Percentiles rank a stretch among this genome's conserved stretches.
phyloP scores from a whole-genome alignment of 2,113 vertebrate genomes.

The Edolisoma coerulescens region DNA sequence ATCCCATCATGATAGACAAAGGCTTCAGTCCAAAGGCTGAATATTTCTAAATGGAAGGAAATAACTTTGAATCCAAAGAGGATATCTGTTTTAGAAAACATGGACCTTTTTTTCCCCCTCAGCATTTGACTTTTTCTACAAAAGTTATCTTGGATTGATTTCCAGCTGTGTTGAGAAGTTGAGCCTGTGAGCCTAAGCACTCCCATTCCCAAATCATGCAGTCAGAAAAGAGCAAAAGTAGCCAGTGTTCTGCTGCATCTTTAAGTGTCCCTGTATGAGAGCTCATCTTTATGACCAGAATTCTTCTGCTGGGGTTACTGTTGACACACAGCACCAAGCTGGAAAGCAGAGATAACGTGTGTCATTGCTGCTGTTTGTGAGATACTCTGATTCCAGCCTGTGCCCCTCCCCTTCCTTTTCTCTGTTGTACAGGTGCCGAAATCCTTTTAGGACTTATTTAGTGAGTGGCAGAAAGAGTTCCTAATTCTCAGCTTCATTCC shows the following conservation, averaged over 20 bases:
- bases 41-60: neutral
- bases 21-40: neutral
- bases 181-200: neutral
- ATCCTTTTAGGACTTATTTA: slow-evolving; percentile 25
- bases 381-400: neutral
- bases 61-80: neutral
- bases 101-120: rapidly evolving
- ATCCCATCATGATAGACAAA: neutral
- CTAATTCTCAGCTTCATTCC: slow-evolving; percentile 1
- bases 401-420: neutral
- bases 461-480: neutral
- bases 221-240: neutral
- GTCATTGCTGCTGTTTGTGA: neutral
- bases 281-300: neutral
- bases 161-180: neutral
- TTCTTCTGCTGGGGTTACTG: neutral
- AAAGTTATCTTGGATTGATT: neutral
- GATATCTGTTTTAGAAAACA: neutral
- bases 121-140: neutral
- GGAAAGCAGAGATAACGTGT: slow-evolving; percentile 22
- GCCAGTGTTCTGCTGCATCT: neutral
- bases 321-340: neutral
- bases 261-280: neutral
- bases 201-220: neutral
- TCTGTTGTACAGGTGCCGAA: neutral